These are phyloP conservation scores for Helicorthomorpha holstii DNA, from an alignment of 1,140 invertebrate genomes.

Conservation along the genomic window DNA sequence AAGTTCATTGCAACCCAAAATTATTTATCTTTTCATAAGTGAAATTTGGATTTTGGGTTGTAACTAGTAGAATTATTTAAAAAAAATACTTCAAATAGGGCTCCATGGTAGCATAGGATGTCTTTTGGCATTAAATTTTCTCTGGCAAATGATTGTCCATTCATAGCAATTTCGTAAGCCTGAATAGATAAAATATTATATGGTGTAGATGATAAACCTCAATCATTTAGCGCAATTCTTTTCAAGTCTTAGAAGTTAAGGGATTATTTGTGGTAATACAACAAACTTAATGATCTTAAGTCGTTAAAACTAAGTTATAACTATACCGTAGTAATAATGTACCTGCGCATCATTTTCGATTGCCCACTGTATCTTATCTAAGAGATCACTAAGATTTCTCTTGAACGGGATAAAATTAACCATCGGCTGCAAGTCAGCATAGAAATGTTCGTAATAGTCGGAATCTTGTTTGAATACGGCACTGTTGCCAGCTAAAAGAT, in stretches of 20 bases:
- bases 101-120: constrained; percentile 76
- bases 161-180: constrained; percentile 47
- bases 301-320: constrained; percentile 7
- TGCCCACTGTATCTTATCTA: constrained; percentile 64
- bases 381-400: constrained; percentile 58
- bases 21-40: too few relatives aligned
- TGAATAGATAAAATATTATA: constrained; percentile 6
- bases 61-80: too few relatives aligned
- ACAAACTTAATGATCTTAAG: too few relatives aligned
- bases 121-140: constrained; percentile 65
- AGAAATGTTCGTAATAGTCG: constrained; percentile 88
- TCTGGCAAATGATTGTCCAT: constrained; percentile 53
- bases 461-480: constrained; percentile 85
- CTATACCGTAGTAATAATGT: constrained; percentile 3
- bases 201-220: neutral
- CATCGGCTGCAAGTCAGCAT: constrained; percentile 50
- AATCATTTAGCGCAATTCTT: neutral
- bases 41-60: too few relatives aligned
- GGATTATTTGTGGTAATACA: too few relatives aligned
- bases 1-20: too few relatives aligned
- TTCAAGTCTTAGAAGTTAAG: neutral
- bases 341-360: constrained; percentile 49
- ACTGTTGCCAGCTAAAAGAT: constrained; percentile 67
- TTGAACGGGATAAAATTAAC: constrained; percentile 73
- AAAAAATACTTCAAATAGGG: constrained; percentile 47